These are phyloP conservation scores for Tragelaphus eurycerus DNA, from an alignment of 2,797 vertebrate species.

Conservation along the genomic window DNA sequence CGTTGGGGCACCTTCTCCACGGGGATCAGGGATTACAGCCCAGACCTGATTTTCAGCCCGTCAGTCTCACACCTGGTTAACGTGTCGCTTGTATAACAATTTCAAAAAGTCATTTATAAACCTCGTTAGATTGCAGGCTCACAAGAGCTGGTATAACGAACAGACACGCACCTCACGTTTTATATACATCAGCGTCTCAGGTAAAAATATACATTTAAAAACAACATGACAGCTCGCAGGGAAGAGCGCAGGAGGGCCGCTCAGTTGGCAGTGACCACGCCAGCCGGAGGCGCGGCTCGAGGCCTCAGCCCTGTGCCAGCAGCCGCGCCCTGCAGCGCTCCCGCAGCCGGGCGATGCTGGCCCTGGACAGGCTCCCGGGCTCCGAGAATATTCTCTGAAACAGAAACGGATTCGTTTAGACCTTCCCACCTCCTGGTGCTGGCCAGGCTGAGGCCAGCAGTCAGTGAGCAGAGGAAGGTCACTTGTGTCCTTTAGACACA, in stretches of 20 bases:
- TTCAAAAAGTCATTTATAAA: not conserved
- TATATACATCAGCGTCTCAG: not conserved
- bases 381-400: constrained; percentile 92
- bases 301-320: constrained; percentile 81
- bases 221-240: not conserved
- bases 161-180: not conserved
- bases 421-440: not conserved
- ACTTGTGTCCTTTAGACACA: fast-evolving
- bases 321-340: constrained; percentile 84
- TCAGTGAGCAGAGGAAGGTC: not conserved
- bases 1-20: fast-evolving
- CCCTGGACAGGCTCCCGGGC: constrained; percentile 91
- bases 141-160: not conserved
- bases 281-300: fast-evolving
- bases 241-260: not conserved
- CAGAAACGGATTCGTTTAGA: not conserved
- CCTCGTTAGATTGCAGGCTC: not conserved
- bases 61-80: fast-evolving
- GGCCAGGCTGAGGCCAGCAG: not conserved
- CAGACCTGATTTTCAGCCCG: no score
- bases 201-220: constrained; percentile 27
- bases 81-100: fast-evolving
- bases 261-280: fast-evolving
- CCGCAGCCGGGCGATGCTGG: constrained; percentile 89
- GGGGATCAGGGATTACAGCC: not conserved